phyloP scores from a whole-genome alignment of 2,113 vertebrate genomes.

The Elgaria multicarinata region DNA sequence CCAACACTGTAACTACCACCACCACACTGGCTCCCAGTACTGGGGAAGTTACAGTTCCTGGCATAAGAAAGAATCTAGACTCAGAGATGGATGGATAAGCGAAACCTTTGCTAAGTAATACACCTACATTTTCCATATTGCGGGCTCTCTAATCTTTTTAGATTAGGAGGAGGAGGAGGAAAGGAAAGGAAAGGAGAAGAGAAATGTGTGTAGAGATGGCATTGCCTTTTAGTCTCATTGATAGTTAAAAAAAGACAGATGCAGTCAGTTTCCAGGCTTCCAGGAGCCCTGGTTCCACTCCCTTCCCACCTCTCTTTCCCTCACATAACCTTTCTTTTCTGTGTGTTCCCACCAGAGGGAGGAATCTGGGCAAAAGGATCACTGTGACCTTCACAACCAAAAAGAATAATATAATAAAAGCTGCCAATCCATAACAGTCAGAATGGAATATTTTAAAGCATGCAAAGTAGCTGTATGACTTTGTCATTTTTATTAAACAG shows the following conservation, averaged over 20 bases:
- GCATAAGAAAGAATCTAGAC: too few relatives aligned
- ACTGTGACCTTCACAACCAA: conserved; percentile 60
- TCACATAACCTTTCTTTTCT: conserved; percentile 52
- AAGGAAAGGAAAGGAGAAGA: background rate
- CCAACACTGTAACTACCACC: too few relatives aligned
- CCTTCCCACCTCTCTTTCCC: conserved; percentile 39
- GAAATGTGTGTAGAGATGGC: background rate
- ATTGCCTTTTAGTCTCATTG: background rate
- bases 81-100: too few relatives aligned
- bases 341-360: conserved; percentile 49
- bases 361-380: conserved; percentile 38
- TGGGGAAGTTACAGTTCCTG: too few relatives aligned
- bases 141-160: too few relatives aligned
- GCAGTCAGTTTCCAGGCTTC: background rate
- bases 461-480: conserved; percentile 69
- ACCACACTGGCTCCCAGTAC: too few relatives aligned
- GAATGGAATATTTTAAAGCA: conserved; percentile 70
- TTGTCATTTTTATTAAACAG: conserved; percentile 67
- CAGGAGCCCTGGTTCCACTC: background rate
- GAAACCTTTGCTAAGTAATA: too few relatives aligned
- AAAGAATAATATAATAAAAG: conserved; percentile 60
- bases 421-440: conserved; percentile 61
- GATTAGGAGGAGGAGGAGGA: too few relatives aligned
- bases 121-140: too few relatives aligned
- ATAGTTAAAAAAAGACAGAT: background rate